Conservation (phyloP, 2,888 invertebrate genomes). For the Acanthosepion lycidas region DNA sequence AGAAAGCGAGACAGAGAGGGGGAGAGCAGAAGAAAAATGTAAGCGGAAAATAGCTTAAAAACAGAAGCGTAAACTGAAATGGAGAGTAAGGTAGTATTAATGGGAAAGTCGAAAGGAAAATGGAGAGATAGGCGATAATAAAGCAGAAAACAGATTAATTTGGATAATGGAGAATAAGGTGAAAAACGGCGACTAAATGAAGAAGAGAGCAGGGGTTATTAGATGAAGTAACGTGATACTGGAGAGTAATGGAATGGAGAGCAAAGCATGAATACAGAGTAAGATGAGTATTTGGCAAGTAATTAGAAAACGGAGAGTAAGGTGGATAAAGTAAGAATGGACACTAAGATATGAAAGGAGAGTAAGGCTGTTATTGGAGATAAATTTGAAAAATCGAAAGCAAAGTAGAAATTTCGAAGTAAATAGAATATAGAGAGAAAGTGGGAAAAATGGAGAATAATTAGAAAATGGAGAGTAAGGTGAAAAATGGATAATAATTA, state of each 20-base stretch:
- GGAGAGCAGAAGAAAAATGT: neutral
- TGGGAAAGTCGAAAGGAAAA: neutral
- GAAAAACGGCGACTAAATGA: neutral
- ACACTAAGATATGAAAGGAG: neutral
- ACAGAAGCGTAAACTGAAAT: neutral
- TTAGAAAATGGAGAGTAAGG: neutral
- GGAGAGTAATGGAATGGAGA: neutral
- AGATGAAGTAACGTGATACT: neutral
- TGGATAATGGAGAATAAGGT: neutral
- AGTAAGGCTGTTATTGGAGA: neutral
- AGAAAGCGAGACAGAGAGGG: too few species aligned
- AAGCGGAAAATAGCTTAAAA: neutral
- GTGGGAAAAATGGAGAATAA: neutral
- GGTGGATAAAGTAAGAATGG: too few species aligned
- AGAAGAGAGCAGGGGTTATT: neutral
- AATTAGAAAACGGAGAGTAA: neutral
- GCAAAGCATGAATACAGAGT: neutral
- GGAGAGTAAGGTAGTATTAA: neutral
- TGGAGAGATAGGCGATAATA: neutral
- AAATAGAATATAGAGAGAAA: neutral
- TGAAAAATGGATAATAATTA: neutral
- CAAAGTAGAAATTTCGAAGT: neutral
- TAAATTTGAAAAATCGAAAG: neutral
- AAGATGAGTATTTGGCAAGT: neutral
- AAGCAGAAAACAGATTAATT: too few species aligned